These are phyloP conservation scores for Pseudopipra pipra DNA, from an alignment of 2,113 vertebrate genomes.

Conservation along the genomic window DNA sequence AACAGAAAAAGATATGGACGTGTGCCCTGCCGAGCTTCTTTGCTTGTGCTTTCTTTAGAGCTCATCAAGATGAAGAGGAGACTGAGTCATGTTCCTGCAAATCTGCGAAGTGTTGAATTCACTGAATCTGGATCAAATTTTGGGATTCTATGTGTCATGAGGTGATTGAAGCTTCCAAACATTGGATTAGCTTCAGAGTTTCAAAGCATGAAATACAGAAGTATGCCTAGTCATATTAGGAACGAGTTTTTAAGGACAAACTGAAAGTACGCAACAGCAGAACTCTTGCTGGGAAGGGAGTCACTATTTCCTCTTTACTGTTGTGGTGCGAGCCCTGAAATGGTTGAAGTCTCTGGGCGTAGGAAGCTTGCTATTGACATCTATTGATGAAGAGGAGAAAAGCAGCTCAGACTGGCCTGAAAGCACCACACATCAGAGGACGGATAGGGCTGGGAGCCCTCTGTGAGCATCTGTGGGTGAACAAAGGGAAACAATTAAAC, in stretches of 20 bases:
- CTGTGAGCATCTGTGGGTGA: not conserved
- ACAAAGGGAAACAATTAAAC: not conserved
- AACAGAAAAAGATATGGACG: not conserved
- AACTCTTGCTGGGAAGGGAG: not conserved
- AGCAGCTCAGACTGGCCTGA: conserved; percentile 23
- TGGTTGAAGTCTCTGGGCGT: conserved; percentile 23
- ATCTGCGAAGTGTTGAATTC: not conserved
- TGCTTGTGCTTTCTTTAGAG: not conserved
- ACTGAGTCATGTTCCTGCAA: not conserved
- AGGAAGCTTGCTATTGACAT: conserved; percentile 65
- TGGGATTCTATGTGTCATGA: not conserved
- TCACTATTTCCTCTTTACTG: not conserved
- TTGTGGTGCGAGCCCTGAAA: not conserved
- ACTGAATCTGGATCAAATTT: not conserved
- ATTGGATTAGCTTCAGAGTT: not conserved
- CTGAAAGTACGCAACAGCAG: not conserved
- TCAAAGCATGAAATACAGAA: not conserved
- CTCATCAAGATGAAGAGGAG: not conserved
- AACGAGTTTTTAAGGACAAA: not conserved
- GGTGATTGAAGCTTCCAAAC: not conserved
- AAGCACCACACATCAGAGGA: not conserved
- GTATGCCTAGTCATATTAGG: not conserved
- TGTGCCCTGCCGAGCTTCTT: not conserved
- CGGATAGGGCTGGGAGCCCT: not conserved
- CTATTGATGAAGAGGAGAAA: conserved; percentile 65